Evolutionary conservation across 2,888 invertebrate genomes (phyloP).

Genomic region (Habroteleia sp.): DNA sequence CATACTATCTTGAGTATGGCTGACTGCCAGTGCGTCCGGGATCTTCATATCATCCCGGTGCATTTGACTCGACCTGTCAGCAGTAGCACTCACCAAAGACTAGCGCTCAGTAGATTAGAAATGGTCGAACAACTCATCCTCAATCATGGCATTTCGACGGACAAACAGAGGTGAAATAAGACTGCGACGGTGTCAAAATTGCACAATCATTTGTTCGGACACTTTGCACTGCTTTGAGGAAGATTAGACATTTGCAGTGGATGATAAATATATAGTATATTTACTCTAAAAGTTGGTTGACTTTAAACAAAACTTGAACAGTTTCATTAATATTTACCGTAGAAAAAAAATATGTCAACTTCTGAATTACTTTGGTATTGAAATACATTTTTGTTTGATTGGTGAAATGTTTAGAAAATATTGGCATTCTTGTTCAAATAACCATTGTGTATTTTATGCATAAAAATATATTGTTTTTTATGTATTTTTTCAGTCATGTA

Average conservation of each 20-base stretch:
- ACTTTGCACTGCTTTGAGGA: conserved; percentile 57
- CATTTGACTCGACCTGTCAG: conserved; percentile 91
- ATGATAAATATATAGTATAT: too few species aligned
- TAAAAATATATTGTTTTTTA: too few species aligned
- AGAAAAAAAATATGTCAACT: too few species aligned
- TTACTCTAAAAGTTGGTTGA: too few species aligned
- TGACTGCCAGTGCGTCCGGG: conserved; percentile 90
- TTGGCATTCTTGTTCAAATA: too few species aligned
- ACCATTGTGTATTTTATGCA: too few species aligned
- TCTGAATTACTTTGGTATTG: too few species aligned
- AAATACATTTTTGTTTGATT: too few species aligned
- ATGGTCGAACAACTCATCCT: conserved; percentile 93
- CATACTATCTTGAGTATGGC: conserved; percentile 93
- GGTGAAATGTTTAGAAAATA: too few species aligned
- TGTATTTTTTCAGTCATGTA: too few species aligned
- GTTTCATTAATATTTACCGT: too few species aligned
- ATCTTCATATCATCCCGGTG: conserved; percentile 90
- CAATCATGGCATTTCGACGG: conserved; percentile 91
- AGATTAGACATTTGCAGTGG: conserved; percentile 45
- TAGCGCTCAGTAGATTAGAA: conserved; percentile 92
- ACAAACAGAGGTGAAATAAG: conserved; percentile 88
- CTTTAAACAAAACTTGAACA: too few species aligned
- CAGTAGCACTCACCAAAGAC: conserved; percentile 91
- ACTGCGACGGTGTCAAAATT: not conserved
- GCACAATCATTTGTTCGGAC: conserved; percentile 25